Percentiles rank a stretch among this genome's conserved stretches.
Evolutionary conservation across 2,113 vertebrate species (phyloP).

Genomic region (Ovis canadensis): DNA sequence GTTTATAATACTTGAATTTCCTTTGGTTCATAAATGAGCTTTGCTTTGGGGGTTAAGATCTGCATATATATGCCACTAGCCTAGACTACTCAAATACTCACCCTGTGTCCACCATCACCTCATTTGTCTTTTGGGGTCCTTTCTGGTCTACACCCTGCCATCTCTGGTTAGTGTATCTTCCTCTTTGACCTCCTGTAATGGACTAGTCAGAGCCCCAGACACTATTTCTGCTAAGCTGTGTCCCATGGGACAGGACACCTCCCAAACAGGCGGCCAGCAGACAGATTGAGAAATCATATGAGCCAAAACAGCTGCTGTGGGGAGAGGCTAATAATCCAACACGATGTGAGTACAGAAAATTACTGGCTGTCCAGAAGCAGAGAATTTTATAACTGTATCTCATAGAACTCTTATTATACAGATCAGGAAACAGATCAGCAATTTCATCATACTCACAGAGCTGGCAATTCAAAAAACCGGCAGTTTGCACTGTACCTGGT

Average conservation of each 20-base stretch:
- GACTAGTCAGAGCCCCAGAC: slow-evolving; percentile 20
- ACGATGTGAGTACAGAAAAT: not conserved
- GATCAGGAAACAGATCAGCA: not conserved
- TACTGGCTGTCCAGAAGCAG: not conserved
- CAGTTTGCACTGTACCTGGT: not conserved
- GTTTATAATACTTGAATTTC: not conserved
- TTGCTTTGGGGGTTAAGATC: not conserved
- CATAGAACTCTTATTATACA: not conserved
- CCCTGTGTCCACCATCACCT: not conserved
- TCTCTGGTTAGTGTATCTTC: not conserved
- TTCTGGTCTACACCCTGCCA: not conserved
- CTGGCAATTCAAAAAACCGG: not conserved
- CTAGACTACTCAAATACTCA: not conserved
- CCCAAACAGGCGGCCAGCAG: slow-evolving; percentile 5
- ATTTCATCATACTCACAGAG: not conserved
- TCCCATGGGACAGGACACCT: slow-evolving; percentile 5
- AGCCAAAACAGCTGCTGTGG: slow-evolving; percentile 31
- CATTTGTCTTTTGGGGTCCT: not conserved
- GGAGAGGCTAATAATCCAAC: not conserved
- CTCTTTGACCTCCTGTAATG: not conserved
- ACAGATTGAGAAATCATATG: slow-evolving; percentile 48
- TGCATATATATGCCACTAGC: not conserved
- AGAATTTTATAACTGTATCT: not conserved
- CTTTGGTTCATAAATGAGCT: not conserved
- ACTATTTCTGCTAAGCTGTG: slow-evolving; percentile 45